Conservation (phyloP, 2,888 invertebrate genomes). For the Chouioia cunea region DNA sequence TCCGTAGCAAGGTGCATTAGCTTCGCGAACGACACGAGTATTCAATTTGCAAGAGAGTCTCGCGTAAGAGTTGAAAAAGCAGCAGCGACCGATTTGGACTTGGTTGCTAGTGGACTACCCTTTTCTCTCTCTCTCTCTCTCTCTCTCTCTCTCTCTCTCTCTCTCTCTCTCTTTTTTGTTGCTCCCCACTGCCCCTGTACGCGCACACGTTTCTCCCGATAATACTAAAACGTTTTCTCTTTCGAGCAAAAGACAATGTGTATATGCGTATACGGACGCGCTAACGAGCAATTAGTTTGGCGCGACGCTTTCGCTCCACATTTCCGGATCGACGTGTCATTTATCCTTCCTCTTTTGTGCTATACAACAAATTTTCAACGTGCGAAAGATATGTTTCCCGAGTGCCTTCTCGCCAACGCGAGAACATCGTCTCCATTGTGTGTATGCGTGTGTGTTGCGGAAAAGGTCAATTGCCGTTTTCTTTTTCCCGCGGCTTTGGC, state of each 20-base stretch:
- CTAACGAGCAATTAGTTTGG: conserved; percentile 44
- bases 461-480: too few species aligned
- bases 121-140: background rate
- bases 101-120: background rate
- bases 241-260: conserved; percentile 34
- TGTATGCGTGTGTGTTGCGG: too few species aligned
- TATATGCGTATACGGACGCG: conserved; percentile 1
- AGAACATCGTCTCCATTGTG: too few species aligned
- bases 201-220: conserved; percentile 15
- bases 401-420: too few species aligned
- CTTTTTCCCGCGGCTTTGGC: too few species aligned
- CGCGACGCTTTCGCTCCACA: conserved; percentile 8
- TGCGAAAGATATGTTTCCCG: too few species aligned
- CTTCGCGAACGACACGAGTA: conserved; percentile 29
- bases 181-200: background rate
- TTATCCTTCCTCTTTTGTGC: conserved; percentile 14
- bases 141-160: conserved; percentile 7
- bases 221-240: conserved; percentile 25
- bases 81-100: conserved; percentile 35
- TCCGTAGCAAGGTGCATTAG: too few species aligned
- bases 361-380: too few species aligned
- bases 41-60: conserved; percentile 44
- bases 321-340: conserved; percentile 4
- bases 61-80: conserved; percentile 4
- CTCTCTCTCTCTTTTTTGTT: too few species aligned